Percentiles rank a stretch among this genome's conserved stretches.
These are phyloP conservation scores for Oxyruncus cristatus DNA, from an alignment of 2,113 vertebrate genomes.

Conservation along the genomic window DNA sequence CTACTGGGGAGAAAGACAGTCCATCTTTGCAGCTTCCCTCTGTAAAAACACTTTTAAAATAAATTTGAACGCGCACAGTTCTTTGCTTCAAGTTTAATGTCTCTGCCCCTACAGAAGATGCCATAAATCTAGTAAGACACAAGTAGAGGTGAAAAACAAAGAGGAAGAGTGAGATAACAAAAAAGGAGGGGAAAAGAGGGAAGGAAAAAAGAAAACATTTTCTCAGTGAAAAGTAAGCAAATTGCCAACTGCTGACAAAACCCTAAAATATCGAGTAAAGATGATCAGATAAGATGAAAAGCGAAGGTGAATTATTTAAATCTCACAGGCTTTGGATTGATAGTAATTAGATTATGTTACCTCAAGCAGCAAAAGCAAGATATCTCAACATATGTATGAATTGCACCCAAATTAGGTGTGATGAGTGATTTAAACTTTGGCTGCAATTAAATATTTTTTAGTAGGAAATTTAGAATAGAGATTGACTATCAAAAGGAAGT, in stretches of 20 bases:
- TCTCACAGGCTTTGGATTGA: background rate
- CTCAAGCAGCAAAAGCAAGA: background rate
- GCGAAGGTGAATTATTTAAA: background rate
- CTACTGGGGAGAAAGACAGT: background rate
- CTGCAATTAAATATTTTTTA: background rate
- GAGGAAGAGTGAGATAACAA: background rate
- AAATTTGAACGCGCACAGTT: background rate
- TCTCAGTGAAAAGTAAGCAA: conserved; percentile 3
- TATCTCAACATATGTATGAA: background rate
- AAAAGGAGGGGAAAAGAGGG: background rate
- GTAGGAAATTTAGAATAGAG: background rate
- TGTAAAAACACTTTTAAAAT: background rate
- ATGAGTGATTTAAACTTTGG: background rate
- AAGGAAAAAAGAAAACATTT: background rate
- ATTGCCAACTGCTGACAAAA: background rate
- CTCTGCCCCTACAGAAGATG: background rate
- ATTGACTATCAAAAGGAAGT: background rate
- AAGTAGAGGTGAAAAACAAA: background rate
- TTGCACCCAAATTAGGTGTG: background rate
- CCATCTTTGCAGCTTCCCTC: background rate
- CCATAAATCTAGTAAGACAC: background rate
- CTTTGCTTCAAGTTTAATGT: background rate
- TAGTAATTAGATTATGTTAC: background rate
- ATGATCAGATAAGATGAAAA: background rate
- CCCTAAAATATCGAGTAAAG: background rate